Conservation (phyloP, 2,113 vertebrate species). For the Nerophis ophidion region DNA sequence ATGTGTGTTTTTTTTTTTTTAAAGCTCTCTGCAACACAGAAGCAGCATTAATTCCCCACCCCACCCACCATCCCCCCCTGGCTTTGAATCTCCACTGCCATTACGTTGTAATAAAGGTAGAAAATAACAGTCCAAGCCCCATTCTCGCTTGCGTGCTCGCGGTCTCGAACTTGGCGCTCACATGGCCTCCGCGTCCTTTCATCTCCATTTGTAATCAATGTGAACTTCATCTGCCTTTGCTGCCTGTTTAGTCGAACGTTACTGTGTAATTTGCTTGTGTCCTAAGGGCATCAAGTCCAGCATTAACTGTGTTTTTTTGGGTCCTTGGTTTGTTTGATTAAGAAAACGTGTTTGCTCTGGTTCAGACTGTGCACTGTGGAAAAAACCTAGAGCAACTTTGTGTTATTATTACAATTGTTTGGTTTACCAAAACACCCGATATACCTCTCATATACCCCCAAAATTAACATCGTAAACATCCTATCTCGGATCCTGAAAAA, state of each 20-base stretch:
- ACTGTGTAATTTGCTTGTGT: constrained; percentile 33
- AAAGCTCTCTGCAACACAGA: constrained; percentile 24
- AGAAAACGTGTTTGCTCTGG: constrained; percentile 6
- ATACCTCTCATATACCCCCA: neutral
- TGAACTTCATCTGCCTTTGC: constrained; percentile 37
- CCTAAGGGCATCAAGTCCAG: constrained; percentile 23
- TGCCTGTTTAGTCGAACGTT: constrained; percentile 5
- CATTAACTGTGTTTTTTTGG: constrained; percentile 6
- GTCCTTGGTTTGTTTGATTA: neutral
- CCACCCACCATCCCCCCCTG: neutral
- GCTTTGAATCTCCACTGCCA: constrained; percentile 61
- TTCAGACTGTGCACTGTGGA: neutral
- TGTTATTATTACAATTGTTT: too few relatives aligned
- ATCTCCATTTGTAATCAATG: constrained; percentile 48
- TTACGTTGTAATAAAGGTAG: constrained; percentile 69
- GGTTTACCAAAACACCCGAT: neutral
- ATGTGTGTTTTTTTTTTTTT: constrained; percentile 27
- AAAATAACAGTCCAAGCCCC: constrained; percentile 62
- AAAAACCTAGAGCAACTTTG: too few relatives aligned
- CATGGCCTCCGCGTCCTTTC: constrained; percentile 41
- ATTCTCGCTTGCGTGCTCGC: constrained; percentile 21
- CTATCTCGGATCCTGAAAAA: neutral
- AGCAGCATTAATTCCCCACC: constrained; percentile 3
- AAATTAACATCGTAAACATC: neutral
- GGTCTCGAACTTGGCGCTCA: constrained; percentile 23